Conservation (phyloP, 1,140 invertebrate species). For the Leptinotarsa undecemlineata region DNA sequence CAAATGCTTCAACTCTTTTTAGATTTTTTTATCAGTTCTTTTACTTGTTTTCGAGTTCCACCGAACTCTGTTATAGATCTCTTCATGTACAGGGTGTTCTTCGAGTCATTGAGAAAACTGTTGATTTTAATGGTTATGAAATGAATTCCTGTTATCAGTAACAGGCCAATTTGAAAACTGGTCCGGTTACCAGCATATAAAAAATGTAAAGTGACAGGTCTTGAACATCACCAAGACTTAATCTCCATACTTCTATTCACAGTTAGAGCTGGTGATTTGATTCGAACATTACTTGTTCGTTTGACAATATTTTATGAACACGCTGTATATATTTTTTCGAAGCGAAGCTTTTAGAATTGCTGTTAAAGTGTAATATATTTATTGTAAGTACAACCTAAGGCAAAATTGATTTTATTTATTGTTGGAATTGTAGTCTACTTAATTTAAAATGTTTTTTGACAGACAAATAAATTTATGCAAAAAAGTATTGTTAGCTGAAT, state of each 20-base stretch:
- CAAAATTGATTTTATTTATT: conserved; percentile 3
- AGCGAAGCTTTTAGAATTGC: conserved; percentile 18
- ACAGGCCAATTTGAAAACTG: too few relatives aligned
- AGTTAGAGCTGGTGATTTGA: too few relatives aligned
- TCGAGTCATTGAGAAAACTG: background rate
- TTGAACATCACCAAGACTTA: too few relatives aligned
- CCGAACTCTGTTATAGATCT: background rate
- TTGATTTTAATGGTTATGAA: conserved; percentile 14
- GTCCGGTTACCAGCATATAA: too few relatives aligned
- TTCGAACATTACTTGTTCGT: background rate
- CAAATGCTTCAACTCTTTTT: background rate
- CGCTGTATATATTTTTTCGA: background rate
- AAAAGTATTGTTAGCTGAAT: conserved; percentile 36
- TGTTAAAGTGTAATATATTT: conserved; percentile 10
- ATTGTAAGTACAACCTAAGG: conserved; percentile 25
- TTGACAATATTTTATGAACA: conserved; percentile 1
- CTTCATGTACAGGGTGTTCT: background rate
- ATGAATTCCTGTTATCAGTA: background rate
- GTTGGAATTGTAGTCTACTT: background rate
- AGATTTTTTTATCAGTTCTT: conserved; percentile 14
- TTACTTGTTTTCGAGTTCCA: background rate
- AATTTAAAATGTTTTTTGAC: conserved; percentile 13
- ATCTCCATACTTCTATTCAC: too few relatives aligned
- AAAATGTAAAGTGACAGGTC: too few relatives aligned
- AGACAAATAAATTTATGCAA: conserved; percentile 18